These are phyloP conservation scores for Netelia virgata DNA, from an alignment of 2,888 invertebrate species.

Conservation along the genomic window DNA sequence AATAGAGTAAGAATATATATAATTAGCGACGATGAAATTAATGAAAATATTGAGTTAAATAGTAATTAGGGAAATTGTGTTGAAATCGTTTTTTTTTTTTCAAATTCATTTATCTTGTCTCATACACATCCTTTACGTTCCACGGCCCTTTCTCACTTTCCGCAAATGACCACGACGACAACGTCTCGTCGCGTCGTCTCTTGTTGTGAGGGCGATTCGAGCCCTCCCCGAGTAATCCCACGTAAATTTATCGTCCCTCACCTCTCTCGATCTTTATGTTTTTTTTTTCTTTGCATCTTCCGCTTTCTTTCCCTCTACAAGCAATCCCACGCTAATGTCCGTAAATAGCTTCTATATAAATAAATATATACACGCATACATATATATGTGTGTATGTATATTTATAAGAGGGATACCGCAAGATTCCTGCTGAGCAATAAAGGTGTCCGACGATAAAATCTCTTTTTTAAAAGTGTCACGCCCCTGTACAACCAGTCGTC, in stretches of 20 bases:
- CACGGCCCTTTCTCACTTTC: slow-evolving; percentile 46
- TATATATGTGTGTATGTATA: slow-evolving; percentile 14
- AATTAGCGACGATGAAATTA: too few species aligned
- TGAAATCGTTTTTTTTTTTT: neutral
- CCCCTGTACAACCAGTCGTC: slow-evolving; percentile 68
- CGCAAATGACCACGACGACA: slow-evolving; percentile 64
- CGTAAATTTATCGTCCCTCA: slow-evolving; percentile 57
- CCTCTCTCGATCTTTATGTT: slow-evolving; percentile 40
- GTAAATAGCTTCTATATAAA: slow-evolving; percentile 65
- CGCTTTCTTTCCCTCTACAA: slow-evolving; percentile 55
- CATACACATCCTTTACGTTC: neutral
- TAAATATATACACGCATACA: slow-evolving; percentile 49
- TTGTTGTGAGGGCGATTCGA: slow-evolving; percentile 40
- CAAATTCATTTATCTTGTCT: neutral
- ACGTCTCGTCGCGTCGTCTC: slow-evolving; percentile 43
- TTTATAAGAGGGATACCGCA: slow-evolving; percentile 37
- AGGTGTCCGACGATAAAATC: slow-evolving; percentile 69
- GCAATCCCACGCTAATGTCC: slow-evolving; percentile 71
- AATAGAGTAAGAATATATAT: too few species aligned
- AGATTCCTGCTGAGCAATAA: slow-evolving; percentile 67
- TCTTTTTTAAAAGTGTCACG: slow-evolving; percentile 66
- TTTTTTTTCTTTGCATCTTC: slow-evolving; percentile 43
- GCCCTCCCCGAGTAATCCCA: slow-evolving; percentile 38
- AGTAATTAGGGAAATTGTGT: too few species aligned
- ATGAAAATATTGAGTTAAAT: too few species aligned